phyloP scores from a whole-genome alignment of 1,140 invertebrate species.

The Charaxes varanes region DNA sequence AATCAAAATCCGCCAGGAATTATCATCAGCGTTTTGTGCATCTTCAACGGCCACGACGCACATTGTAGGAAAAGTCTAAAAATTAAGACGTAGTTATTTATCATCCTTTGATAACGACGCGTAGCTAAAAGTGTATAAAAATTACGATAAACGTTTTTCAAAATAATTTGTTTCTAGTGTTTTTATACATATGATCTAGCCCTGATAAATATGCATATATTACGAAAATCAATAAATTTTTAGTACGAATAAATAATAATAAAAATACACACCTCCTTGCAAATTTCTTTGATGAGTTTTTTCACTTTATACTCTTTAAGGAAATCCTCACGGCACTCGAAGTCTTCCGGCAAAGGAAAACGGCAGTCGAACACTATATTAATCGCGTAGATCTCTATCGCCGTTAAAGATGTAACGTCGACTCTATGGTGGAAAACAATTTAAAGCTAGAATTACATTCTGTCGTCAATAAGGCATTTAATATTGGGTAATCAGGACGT shows the following conservation, averaged over 20 bases:
- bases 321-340: constrained; percentile 26
- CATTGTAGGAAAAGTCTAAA: constrained; percentile 41
- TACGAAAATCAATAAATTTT: too few species aligned
- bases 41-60: constrained; percentile 75
- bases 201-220: background rate
- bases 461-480: too few species aligned
- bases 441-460: too few species aligned
- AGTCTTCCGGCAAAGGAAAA: constrained; percentile 56
- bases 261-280: constrained; percentile 27
- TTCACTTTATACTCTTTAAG: constrained; percentile 45
- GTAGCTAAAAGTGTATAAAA: too few species aligned
- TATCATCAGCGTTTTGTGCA: constrained; percentile 70
- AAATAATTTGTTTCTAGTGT: too few species aligned
- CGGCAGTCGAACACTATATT: constrained; percentile 75
- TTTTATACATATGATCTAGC: background rate
- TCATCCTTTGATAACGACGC: too few species aligned
- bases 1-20: constrained; percentile 70
- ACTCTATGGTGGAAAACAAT: constrained; percentile 26
- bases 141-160: too few species aligned
- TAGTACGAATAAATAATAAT: constrained; percentile 1
- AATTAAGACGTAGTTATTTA: constrained; percentile 10
- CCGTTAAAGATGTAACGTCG: constrained; percentile 20
- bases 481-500: too few species aligned
- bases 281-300: constrained; percentile 58
- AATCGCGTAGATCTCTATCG: constrained; percentile 62